Percentiles rank a stretch among this genome's conserved stretches.
These are phyloP conservation scores for Hemichromis elongatus DNA, from an alignment of 2,113 vertebrate genomes.

Conservation along the genomic window DNA sequence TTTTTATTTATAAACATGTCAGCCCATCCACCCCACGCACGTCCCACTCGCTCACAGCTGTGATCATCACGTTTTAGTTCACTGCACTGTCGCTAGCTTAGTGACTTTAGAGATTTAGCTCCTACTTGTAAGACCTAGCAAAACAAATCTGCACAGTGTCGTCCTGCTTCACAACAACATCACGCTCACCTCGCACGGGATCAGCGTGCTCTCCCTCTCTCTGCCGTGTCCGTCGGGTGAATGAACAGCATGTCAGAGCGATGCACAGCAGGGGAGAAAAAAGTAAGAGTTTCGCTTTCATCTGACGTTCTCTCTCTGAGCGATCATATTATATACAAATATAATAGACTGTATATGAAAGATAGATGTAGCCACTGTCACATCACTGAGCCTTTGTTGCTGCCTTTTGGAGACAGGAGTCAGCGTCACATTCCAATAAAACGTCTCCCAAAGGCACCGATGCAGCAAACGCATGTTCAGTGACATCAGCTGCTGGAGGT, in stretches of 20 bases:
- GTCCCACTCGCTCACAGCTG: background rate
- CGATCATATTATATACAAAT: background rate
- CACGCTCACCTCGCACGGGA: background rate
- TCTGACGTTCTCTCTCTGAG: background rate
- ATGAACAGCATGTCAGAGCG: background rate
- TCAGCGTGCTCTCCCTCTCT: background rate
- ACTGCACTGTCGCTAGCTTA: background rate
- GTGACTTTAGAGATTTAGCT: background rate
- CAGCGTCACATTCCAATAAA: background rate
- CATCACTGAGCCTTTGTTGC: background rate
- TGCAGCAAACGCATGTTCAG: background rate
- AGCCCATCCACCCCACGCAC: too few species aligned
- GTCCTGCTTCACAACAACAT: background rate
- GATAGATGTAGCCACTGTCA: background rate
- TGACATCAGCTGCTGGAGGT: background rate
- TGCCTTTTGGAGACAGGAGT: background rate
- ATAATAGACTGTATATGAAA: background rate
- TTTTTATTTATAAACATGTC: background rate
- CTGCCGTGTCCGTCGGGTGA: background rate
- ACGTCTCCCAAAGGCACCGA: background rate
- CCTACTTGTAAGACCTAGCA: background rate
- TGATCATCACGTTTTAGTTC: background rate
- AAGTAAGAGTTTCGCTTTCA: background rate
- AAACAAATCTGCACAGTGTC: background rate
- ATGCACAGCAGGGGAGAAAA: background rate